Percentiles rank a stretch among this genome's conserved stretches.
phyloP scores from a whole-genome alignment of 1,140 invertebrate genomes.

The Pomacea maculata region DNA sequence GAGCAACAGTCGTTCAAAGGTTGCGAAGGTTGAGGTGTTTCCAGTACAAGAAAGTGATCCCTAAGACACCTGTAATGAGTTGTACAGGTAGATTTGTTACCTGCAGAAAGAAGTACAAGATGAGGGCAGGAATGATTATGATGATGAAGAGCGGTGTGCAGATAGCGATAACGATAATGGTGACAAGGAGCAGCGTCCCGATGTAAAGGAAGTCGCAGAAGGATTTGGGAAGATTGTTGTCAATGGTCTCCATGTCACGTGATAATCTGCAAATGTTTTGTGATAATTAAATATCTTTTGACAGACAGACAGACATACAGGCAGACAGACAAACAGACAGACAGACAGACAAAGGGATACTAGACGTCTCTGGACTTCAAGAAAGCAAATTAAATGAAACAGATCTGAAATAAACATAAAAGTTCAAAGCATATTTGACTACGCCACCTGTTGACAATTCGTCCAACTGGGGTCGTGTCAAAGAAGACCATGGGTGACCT shows the following conservation, averaged over 20 bases:
- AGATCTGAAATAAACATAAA: too few species aligned
- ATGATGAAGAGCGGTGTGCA: conserved; percentile 50
- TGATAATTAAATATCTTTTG: background rate
- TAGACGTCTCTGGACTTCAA: too few species aligned
- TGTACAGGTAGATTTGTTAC: conserved; percentile 30
- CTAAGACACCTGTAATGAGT: too few species aligned
- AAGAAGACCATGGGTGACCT: conserved; percentile 70
- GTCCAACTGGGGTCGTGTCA: conserved; percentile 72
- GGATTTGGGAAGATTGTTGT: conserved; percentile 66
- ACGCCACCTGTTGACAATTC: conserved; percentile 71
- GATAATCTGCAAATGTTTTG: conserved; percentile 71
- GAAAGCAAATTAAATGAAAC: too few species aligned
- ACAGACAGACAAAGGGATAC: too few species aligned
- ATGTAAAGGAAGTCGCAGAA: conserved; percentile 56
- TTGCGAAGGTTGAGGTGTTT: too few species aligned
- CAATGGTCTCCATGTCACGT: conserved; percentile 70
- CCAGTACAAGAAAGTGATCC: too few species aligned
- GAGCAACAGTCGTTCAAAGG: too few species aligned
- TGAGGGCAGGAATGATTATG: conserved; percentile 68
- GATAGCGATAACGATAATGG: conserved; percentile 46
- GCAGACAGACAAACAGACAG: too few species aligned
- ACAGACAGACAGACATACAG: background rate
- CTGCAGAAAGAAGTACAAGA: conserved; percentile 71
- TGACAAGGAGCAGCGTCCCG: conserved; percentile 36
- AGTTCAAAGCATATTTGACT: too few species aligned